Evolutionary conservation across 2,797 vertebrate genomes (phyloP), one percentile per base, ranked within the genome.

Genomic region (Neopelma chrysocephalum): DNA sequence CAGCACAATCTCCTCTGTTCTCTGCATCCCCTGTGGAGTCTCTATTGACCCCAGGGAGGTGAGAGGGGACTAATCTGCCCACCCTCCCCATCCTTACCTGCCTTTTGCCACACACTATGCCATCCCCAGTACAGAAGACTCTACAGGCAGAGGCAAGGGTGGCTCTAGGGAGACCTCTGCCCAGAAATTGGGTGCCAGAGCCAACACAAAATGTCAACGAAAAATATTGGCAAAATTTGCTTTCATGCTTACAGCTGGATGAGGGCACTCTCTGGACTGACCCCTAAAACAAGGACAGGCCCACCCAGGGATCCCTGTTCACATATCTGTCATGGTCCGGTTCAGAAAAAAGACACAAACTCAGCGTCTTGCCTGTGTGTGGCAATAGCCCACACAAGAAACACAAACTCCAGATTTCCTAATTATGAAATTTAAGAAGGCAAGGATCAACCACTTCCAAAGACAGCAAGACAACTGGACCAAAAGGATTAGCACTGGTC

Each of bases 61-160:
- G 8, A 57, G 38, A 73, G 3, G 4, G 5, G 3, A 1, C 2
- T 77, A 6, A 2, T 11, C n/a, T 75, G 32, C 7, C 8, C 18
- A 31, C 12, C 4, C 10, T 47, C 19, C 38, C 60, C 27, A 7
- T 3, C 42, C 27, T 43, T 6, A 32, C 9, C 8, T 65, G 38
- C 7, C 31, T 11, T 22, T 43, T 73, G 61, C 31, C 48, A 22
- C 15, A 2, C 14, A 34, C 26, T 45, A 17, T 81, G 60, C 27
- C 29, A 20, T 16, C 15, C 23, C 23, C 32, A 29, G 9, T 10
- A n/a, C 36, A 17, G 73, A 77, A 43, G 29, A 31, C 14, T 69
- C 22, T 9, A 12, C 1, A 42, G 20, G 7, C 15, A 25, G 8
- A 51, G 20, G 27, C 3, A 56, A 65, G 34, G 31, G 34, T 3